Base-by-base conservation (phyloP, 2,888 invertebrate genomes). In the Cybosia mesomella region DNA sequence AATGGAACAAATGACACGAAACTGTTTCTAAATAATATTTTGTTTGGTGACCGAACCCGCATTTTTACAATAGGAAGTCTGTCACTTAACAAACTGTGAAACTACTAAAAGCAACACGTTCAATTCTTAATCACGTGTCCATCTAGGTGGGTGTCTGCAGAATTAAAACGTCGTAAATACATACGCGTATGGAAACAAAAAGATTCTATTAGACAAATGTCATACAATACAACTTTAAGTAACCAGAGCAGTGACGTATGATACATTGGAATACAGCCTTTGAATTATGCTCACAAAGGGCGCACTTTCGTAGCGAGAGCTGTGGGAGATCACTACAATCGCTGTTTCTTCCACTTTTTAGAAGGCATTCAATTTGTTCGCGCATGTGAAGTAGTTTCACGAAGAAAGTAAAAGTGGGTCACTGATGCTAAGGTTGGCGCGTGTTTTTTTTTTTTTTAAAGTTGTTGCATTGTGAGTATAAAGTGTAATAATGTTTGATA, bases 321-420 rank as follows among this genome's bases (percentile, higher is more conserved):
- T 85, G 87, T 93, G 93, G 90, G 93, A 94, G 85, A 80, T 73
- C 66, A 77, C 73, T 79, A 91, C 91, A 92, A 90, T 90, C 57
- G 43, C 73, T 67, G 64, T 68, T n/a, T 86, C 92, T 92, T 92
- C 92, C 90, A 91, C 91, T 93, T 90, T 92, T 92, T 92, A 87
- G 87, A 83, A 81, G 79, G 87, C 87, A 91, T 92, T 92, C 90
- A 90, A 82, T 81, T 9, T 34, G 83, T 79, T 58, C 66, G 39
- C 21, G 61, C 88, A 90, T 93, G 92, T 87, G 92, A 92, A 92
- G 87, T 88, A 89, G 88, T 93, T 92, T 93, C 93, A 87, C 91
- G 88, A 88, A 86, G 93, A 94, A 94, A 94, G 94, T 94, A 94
- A 94, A 92, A 94, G 93, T 89, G 86, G 91, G 92, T 89, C 92